Base-by-base conservation (phyloP, 1,140 invertebrate genomes). In the Drosophila paulistorum region DNA sequence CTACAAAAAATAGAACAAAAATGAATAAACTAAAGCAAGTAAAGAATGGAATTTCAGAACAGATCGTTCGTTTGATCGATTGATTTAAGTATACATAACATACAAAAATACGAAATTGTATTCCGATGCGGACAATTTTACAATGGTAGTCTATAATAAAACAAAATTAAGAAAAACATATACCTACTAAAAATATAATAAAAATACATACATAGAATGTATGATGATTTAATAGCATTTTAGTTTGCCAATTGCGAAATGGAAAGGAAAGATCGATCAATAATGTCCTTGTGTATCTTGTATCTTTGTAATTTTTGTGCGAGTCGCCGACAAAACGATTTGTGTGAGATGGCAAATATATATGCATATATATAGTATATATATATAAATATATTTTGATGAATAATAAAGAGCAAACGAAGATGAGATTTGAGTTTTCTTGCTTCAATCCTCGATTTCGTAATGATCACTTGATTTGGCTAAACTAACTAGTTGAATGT, bases 321-420 rank as follows among this genome's bases (percentile, higher is more conserved):
- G 66, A 70, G 65, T 60, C 71, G 75, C 77, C 70, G 74, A 71
- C 35, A 45, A 35, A 66, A 70, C 41, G 59, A 63, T 66, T 45
- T 71, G 37, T 70, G 57, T 75, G 60, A 68, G 77, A 63, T 60
- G 84, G 84, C 85, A 89, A 81, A 89, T 87, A 37, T 11, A 37
- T 37, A 37, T 30, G 7, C 6, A 30, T 30, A 30, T 7, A 30
- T 30, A 30, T 7, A 30, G 6, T 7, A 30, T 30, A 30, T 7
- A 30, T 30, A 30, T 30, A 37, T 37, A 37, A 9, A 37, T 37
- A 86, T 81, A 78, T 89, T 89, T 89, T 89, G 85, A 69, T 84
- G 78, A 80, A 81, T 79, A 89, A 89, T 83, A 90, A 90, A 90
- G 72, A 83, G 81, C 77, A 84, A 90, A 78, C 71, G 81, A 87